Conservation (phyloP, 2,797 vertebrate species). For the Alfaro cultratus region DNA sequence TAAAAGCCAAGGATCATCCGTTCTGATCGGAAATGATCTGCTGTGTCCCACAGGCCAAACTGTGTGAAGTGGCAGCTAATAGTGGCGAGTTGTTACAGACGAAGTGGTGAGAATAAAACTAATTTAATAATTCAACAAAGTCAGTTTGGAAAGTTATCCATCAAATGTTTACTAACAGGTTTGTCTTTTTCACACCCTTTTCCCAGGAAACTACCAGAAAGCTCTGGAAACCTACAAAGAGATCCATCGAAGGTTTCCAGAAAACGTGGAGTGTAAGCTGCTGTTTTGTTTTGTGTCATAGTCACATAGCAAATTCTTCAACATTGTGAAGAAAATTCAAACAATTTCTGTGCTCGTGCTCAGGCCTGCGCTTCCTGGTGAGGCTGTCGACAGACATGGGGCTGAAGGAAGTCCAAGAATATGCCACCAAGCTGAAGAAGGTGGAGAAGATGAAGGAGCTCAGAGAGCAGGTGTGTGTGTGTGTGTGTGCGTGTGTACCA, state of each 20-base stretch:
- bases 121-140: neutral
- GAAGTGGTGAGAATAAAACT: conserved; percentile 86
- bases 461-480: conserved; percentile 87
- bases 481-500: too few relatives aligned
- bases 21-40: conserved; percentile 4
- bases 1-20: neutral
- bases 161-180: neutral
- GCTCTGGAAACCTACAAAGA: conserved; percentile 94
- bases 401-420: conserved; percentile 94
- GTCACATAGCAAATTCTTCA: neutral
- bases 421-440: conserved; percentile 93
- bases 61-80: conserved; percentile 96
- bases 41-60: conserved; percentile 82
- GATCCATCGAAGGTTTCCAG: conserved; percentile 94
- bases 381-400: conserved; percentile 94
- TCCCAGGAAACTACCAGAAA: conserved; percentile 95
- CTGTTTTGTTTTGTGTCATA: conserved; percentile 7
- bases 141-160: neutral
- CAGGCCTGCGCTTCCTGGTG: conserved; percentile 94
- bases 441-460: conserved; percentile 95
- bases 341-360: neutral
- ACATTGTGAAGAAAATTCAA: neutral
- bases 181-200: neutral
- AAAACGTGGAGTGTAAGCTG: conserved; percentile 93
- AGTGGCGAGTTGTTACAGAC: conserved; percentile 95